Evolutionary conservation across 2,113 vertebrate genomes (phyloP).

Genomic region (Plectropomus leopardus): DNA sequence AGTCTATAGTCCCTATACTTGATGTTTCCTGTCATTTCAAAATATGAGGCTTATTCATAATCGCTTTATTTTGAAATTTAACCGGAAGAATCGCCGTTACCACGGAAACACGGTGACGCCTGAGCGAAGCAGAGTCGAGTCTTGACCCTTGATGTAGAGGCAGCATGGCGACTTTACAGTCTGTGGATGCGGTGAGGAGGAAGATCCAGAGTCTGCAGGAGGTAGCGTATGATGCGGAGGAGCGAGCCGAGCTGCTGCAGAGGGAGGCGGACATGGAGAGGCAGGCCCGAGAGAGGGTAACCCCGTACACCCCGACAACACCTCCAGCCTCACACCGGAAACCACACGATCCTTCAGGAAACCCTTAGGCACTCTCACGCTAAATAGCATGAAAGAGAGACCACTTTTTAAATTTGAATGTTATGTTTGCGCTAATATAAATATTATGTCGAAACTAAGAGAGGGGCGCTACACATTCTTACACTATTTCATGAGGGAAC

Average conservation of each 20-base stretch:
- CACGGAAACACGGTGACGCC: constrained; percentile 45
- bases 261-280: constrained; percentile 86
- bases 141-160: no score
- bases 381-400: no score
- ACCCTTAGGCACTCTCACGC: no score
- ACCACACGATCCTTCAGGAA: no score
- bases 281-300: constrained; percentile 86
- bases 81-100: constrained; percentile 48
- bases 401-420: no score
- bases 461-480: no score
- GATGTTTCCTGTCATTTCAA: neutral
- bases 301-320: neutral
- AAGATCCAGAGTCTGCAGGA: constrained; percentile 91
- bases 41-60: neutral
- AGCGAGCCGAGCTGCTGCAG: constrained; percentile 86
- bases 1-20: no score
- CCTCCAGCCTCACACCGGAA: neutral
- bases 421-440: no score
- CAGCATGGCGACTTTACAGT: constrained; percentile 70
- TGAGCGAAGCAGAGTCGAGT: neutral
- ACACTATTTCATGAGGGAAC: no score
- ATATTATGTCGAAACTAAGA: no score
- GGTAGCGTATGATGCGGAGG: constrained; percentile 87
- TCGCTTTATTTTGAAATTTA: constrained; percentile 46
- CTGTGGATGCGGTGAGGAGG: constrained; percentile 88